Evolutionary conservation across 2,113 vertebrate genomes (phyloP), one percentile per base, ranked within the genome.

Genomic region (Eupsittula cactorum): DNA sequence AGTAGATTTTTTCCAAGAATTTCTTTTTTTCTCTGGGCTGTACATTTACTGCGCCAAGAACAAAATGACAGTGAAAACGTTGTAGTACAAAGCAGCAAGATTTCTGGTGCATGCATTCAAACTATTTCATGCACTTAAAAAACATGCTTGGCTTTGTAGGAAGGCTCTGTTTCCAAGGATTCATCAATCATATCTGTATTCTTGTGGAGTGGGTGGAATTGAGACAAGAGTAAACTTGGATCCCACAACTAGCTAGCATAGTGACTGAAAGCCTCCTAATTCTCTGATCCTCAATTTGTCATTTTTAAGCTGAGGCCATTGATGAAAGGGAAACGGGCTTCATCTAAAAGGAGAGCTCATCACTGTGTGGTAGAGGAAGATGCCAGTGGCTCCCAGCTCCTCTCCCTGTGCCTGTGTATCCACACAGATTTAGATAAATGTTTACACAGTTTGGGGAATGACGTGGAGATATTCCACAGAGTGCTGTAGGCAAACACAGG

Each of bases 141-240:
- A 88, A 52, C 57, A 55, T 64, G 42, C 74, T 84, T 86, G 67
- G 50, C n/a, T 91, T 94, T 89, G 47, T 90, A 91, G 60, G 35
- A 78, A 87, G 68, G 65, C 44, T 93, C 68, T 73, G 64, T 94
- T 96, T 94, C 93, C 93, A 95, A 95, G 77, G 82, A 87, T 90
- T 85, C 70, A 46, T 76, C 73, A 73, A 20, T 92, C 39, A 41
- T 76, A 68, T 75, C 47, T 88, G 46, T 78, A 42, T 88, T 83
- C 57, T 82, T 91, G 46, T 57, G 75, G 57, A 67, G 77, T 47
- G 55, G 41, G 73, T 69, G 57, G 80, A 95, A 67, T 18, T 78
- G 52, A 62, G 35, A 78, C 21, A 75, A 35, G 69, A 90, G 71
- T 78, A 73, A 73, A 44, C 42, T 73, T 93, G 64, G 35, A 87